These are phyloP conservation scores for Trogon melanurus DNA, from an alignment of 2,113 vertebrate genomes.

Conservation along the genomic window DNA sequence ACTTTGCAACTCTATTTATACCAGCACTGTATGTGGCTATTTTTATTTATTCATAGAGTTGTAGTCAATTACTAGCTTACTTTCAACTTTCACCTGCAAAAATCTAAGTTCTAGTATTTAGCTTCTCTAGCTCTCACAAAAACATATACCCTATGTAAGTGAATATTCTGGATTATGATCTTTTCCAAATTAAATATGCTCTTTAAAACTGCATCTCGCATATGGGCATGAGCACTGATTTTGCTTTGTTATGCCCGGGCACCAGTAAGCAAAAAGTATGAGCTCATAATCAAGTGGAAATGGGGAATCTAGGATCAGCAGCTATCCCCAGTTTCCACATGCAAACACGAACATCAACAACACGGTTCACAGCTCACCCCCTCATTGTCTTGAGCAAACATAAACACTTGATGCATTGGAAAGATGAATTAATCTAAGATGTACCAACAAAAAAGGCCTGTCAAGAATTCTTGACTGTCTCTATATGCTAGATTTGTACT, in stretches of 20 bases:
- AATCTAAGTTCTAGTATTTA: neutral
- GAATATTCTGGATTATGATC: neutral
- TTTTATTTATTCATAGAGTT: neutral
- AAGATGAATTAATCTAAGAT: conserved; percentile 27
- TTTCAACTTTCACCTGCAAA: neutral
- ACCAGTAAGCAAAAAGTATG: neutral
- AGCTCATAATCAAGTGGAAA: neutral
- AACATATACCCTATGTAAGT: neutral
- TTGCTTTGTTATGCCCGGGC: neutral
- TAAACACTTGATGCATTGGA: conserved; percentile 43
- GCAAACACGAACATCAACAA: neutral
- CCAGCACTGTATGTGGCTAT: neutral
- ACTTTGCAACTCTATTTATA: neutral
- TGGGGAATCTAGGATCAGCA: neutral
- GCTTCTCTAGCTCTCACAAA: neutral
- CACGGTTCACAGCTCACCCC: neutral
- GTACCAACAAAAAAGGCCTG: conserved; percentile 10
- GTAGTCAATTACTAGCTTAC: neutral
- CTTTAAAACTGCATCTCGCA: neutral
- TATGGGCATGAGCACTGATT: neutral
- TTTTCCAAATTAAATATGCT: neutral
- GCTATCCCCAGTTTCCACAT: neutral
- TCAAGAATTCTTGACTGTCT: conserved; percentile 24
- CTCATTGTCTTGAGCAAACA: neutral
- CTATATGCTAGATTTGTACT: conserved; percentile 57